phyloP scores from a whole-genome alignment of 2,113 vertebrate genomes.

The Mustela nigripes region DNA sequence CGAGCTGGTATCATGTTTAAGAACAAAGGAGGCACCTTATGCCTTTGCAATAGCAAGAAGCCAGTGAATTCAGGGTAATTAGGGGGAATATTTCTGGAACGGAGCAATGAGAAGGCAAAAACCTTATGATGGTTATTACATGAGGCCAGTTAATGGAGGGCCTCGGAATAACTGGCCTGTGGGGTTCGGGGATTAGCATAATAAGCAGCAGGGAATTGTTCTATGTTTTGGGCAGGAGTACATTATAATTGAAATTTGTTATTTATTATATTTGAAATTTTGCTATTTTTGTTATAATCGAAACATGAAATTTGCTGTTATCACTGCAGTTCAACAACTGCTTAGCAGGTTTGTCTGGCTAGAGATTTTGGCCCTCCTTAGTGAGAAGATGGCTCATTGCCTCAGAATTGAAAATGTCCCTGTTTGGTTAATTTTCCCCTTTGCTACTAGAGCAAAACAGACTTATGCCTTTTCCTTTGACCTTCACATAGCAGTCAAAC shows the following conservation, averaged over 20 bases:
- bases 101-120: slow-evolving; percentile 50
- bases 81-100: slow-evolving; percentile 61
- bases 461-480: slow-evolving; percentile 34
- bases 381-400: slow-evolving; percentile 25
- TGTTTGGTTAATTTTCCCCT: slow-evolving; percentile 50
- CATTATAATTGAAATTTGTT: slow-evolving; percentile 47
- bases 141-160: slow-evolving; percentile 49
- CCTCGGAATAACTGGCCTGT: slow-evolving; percentile 51
- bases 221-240: slow-evolving; percentile 40
- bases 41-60: slow-evolving; percentile 65
- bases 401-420: slow-evolving; percentile 33
- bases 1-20: slow-evolving; percentile 57
- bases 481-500: slow-evolving; percentile 32
- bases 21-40: slow-evolving; percentile 64
- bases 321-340: slow-evolving; percentile 48
- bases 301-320: slow-evolving; percentile 33
- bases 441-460: slow-evolving; percentile 64
- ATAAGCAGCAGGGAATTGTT: slow-evolving; percentile 30
- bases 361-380: slow-evolving; percentile 45
- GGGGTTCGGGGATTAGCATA: slow-evolving; percentile 22
- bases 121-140: slow-evolving; percentile 57
- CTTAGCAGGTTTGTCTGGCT: slow-evolving; percentile 13
- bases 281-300: slow-evolving; percentile 41
- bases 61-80: slow-evolving; percentile 67
- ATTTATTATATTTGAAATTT: slow-evolving; percentile 42